A percentile compares a stretch with the other conserved stretches of the same genome.
Conservation (phyloP, 1,140 invertebrate species). For the Drosophila jambulina region DNA sequence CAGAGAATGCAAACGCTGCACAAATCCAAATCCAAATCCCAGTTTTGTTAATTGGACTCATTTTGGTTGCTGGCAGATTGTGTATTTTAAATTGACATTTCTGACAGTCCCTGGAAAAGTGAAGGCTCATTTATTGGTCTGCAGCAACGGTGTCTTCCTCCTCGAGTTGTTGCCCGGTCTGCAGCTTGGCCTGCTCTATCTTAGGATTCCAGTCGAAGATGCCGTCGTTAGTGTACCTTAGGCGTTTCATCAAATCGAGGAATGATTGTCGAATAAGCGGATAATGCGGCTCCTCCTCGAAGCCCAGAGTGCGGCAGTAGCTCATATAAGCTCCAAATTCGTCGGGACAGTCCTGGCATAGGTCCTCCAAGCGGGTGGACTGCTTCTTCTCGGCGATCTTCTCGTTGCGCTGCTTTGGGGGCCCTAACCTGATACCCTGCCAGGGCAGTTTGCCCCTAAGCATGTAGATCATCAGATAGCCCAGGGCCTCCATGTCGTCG, state of each 20-base stretch:
- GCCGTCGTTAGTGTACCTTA: slow-evolving; percentile 99
- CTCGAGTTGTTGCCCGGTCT: not conserved
- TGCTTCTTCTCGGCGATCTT: slow-evolving; percentile 98
- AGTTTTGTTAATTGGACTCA: slow-evolving; percentile 81
- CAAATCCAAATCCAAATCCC: slow-evolving; percentile 79
- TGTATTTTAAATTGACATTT: slow-evolving; percentile 75
- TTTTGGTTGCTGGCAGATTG: slow-evolving; percentile 74
- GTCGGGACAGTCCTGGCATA: slow-evolving; percentile 96
- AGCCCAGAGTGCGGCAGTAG: slow-evolving; percentile 96
- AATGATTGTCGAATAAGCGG: slow-evolving; percentile 95
- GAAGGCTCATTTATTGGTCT: slow-evolving; percentile 11
- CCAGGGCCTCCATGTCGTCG: slow-evolving; percentile 97
- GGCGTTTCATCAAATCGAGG: slow-evolving; percentile 97
- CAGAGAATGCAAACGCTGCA: slow-evolving; percentile 71
- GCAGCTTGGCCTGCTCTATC: not conserved
- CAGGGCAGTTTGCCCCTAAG: slow-evolving; percentile 95
- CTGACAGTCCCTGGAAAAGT: slow-evolving; percentile 49
- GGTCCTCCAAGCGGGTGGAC: slow-evolving; percentile 94
- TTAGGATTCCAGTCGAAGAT: slow-evolving; percentile 99
- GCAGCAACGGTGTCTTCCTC: slow-evolving; percentile 88
- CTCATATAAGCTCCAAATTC: slow-evolving; percentile 98
- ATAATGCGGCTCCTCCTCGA: slow-evolving; percentile 97
- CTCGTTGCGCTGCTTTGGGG: slow-evolving; percentile 95
- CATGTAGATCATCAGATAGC: slow-evolving; percentile 98
- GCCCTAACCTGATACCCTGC: slow-evolving; percentile 95